A percentile compares a stretch with the other conserved stretches of the same genome.
Evolutionary conservation across 1,140 invertebrate genomes (phyloP).

Genomic region (Drosophila erecta): DNA sequence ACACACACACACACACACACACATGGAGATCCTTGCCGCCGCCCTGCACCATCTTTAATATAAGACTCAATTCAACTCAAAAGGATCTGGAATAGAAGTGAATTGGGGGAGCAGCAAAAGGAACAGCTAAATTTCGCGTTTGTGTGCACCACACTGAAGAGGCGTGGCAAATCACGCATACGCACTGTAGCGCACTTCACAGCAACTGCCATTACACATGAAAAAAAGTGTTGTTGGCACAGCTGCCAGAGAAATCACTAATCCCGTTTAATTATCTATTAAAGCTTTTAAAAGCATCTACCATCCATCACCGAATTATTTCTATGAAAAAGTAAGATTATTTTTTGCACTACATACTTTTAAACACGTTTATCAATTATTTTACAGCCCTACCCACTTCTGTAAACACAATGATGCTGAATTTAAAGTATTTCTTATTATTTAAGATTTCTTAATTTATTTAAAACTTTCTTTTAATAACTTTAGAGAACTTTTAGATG

Average conservation of each 20-base stretch:
- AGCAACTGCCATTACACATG: conserved; percentile 26
- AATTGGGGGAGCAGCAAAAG: neutral
- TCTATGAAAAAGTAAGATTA: too few species aligned
- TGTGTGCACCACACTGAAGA: conserved; percentile 24
- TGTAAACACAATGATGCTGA: neutral
- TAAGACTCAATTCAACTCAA: conserved; percentile 78
- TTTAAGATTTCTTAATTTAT: too few species aligned
- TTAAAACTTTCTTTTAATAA: too few species aligned
- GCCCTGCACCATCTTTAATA: conserved; percentile 78
- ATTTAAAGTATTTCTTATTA: too few species aligned
- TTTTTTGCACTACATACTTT: too few species aligned
- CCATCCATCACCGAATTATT: too few species aligned
- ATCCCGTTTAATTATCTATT: too few species aligned
- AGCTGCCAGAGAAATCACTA: too few species aligned
- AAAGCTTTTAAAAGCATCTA: too few species aligned
- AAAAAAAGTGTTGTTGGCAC: neutral
- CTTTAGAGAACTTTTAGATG: neutral
- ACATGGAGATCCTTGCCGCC: conserved; percentile 30
- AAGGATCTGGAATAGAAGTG: conserved; percentile 30
- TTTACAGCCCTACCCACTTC: neutral
- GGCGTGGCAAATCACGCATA: conserved; percentile 52
- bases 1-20: conserved; percentile 54
- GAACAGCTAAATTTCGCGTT: conserved; percentile 55
- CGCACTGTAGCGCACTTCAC: conserved; percentile 31
- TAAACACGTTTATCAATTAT: neutral